Evolutionary conservation across 2,113 vertebrate species (phyloP), one percentile per base, ranked within the genome.

Genomic region (Osmerus eperlanus): DNA sequence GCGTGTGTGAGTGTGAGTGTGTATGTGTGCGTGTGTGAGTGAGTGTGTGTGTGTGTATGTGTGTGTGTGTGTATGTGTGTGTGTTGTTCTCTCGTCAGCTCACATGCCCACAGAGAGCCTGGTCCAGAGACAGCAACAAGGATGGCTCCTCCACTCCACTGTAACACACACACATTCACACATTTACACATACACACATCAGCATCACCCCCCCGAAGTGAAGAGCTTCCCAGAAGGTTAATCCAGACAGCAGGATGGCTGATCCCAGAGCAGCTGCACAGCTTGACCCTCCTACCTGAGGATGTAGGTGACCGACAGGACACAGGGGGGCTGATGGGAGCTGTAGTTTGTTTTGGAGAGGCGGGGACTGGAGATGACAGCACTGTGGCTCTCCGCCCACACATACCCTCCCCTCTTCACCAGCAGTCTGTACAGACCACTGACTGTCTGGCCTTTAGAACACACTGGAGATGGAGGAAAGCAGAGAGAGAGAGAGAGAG

Each of bases 361-460:
- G 28, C 91, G 91, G 1, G 84, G 90, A 1, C 91, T 93, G 82
- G 96, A 95, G 77, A 97, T 94, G 84, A 98, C 94, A 0, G 97
- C 96, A 18, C 95, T 93, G 76, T 98, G 97, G 1, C 91, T 98
- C 89, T 99, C 95, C 85, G 95, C 89, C 97, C 97, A 99, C 2
- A 97, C 93, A 0, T 96, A 99, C 4, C 97, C 97, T 32, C 97
- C 97, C 0, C 94, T 92, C 79, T 93, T 96, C 13, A 96, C 97
- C 16, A 99, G 92, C 94, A 99, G 93, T 56, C 97, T 92, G 91
- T 98, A 99, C 78, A 92, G 94, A 65, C 94, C 91, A 0, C 93
- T 98, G 85, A 96, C 94, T 0, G 96, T 95, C 82, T 98, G 97
- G 25, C 92, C 95, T 89, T 96, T 98, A 62, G 92, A 79, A 74